Percentiles rank a stretch among this genome's conserved stretches.
Evolutionary conservation across 2,113 vertebrate species (phyloP).

Genomic region (human): GRCh38 chr3:150958001-150958500

Average conservation of each 20-base stretch:
- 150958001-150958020: not conserved
- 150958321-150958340: not conserved
- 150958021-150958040: not conserved
- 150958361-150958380: not conserved
- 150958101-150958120: not conserved
- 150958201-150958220: not conserved
- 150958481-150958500: not conserved
- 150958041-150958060: fast-evolving
- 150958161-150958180: not conserved
- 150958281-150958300: not conserved
- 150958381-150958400: not conserved
- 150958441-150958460: not conserved
- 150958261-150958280: not conserved
- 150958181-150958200: not conserved
- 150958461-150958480: not conserved
- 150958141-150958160: not conserved
- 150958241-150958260: not conserved
- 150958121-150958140: not conserved
- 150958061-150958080: not conserved
- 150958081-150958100: not conserved
- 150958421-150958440: not conserved
- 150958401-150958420: not conserved
- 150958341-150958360: not conserved
- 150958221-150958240: not conserved
- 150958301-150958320: not conserved